Conservation (phyloP, 1,140 invertebrate species). For the Drosophila dunni region DNA sequence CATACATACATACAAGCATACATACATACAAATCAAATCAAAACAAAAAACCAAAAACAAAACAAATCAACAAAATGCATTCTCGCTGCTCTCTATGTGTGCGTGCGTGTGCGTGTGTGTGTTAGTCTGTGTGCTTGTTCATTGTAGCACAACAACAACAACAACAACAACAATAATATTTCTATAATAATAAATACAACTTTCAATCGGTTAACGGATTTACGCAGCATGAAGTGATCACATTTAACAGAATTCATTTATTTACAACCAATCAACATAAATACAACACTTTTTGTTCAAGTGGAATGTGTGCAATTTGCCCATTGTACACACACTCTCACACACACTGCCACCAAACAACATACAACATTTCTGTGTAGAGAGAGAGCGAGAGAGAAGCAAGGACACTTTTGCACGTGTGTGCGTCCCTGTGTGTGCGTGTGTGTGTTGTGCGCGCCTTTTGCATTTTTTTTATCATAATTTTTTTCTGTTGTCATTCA, state of each 20-base stretch:
- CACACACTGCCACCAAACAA: neutral
- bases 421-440: conserved; percentile 25
- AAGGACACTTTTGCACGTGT: conserved; percentile 20
- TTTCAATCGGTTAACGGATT: conserved; percentile 25
- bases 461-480: conserved; percentile 11
- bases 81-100: conserved; percentile 3
- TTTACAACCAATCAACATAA: neutral
- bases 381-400: conserved; percentile 1
- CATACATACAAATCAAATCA: conserved; percentile 1
- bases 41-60: neutral
- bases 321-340: neutral
- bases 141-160: conserved; percentile 11
- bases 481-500: conserved; percentile 16
- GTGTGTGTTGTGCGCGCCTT: neutral
- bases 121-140: conserved; percentile 3
- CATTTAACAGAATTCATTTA: neutral
- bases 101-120: conserved; percentile 17
- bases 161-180: neutral
- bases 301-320: neutral
- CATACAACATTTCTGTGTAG: neutral
- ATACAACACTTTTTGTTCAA: neutral
- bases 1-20: conserved; percentile 10
- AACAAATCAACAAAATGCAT: conserved; percentile 17
- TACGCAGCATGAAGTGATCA: conserved; percentile 30
- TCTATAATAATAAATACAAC: neutral